Percentiles rank a stretch among this genome's conserved stretches.
These are phyloP conservation scores for Pelmatolapia mariae DNA, from an alignment of 2,113 vertebrate species.

Conservation along the genomic window DNA sequence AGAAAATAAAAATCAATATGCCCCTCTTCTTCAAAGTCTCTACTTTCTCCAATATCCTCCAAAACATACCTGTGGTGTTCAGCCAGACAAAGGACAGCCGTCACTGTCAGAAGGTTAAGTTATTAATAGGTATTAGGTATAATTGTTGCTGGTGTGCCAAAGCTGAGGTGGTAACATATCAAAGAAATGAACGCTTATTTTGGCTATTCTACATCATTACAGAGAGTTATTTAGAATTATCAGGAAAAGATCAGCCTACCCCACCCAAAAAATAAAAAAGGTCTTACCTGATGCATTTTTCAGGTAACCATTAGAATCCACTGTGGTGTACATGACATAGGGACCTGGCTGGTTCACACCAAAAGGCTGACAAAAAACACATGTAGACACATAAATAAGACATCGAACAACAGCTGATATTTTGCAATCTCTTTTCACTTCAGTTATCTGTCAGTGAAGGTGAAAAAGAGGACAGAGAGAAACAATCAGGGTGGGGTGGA, in stretches of 20 bases:
- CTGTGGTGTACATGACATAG: constrained; percentile 94
- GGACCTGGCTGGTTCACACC: constrained; percentile 98
- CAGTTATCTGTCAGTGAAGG: neutral
- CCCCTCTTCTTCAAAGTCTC: neutral
- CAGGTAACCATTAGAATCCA: constrained; percentile 89
- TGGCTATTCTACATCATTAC: neutral
- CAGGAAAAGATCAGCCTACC: neutral
- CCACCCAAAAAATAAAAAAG: neutral
- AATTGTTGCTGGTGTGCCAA: neutral
- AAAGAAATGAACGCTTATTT: neutral
- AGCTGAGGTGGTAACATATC: neutral
- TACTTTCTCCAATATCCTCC: neutral
- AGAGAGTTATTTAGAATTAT: neutral
- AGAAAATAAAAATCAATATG: constrained; percentile 33
- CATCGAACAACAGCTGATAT: neutral
- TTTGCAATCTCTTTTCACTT: neutral
- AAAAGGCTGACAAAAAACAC: constrained; percentile 78
- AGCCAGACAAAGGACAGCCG: neutral
- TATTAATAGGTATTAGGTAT: constrained; percentile 3
- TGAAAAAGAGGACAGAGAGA: neutral
- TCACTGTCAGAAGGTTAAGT: neutral
- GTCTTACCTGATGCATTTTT: constrained; percentile 94
- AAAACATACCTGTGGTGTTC: neutral
- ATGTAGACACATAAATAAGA: neutral
- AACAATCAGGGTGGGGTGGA: neutral